Evolutionary conservation across 2,113 vertebrate genomes (phyloP).

Genomic region (Syngnathus typhle): DNA sequence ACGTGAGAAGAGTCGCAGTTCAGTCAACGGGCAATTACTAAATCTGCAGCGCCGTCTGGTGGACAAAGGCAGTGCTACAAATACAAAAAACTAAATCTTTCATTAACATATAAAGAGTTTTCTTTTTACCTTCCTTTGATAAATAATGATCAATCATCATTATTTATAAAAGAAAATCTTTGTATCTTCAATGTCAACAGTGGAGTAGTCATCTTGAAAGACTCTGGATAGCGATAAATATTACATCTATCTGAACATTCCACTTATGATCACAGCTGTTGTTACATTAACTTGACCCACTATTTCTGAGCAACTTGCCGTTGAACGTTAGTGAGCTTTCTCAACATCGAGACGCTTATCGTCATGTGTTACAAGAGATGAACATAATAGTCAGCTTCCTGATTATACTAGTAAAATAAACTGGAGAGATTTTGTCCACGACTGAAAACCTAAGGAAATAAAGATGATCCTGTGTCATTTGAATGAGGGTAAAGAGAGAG

Average conservation of each 20-base stretch:
- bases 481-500: not conserved
- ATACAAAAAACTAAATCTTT: not conserved
- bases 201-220: too few species aligned
- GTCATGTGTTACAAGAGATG: not conserved
- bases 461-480: not conserved
- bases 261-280: not conserved
- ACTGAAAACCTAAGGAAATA: not conserved
- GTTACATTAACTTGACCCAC: not conserved
- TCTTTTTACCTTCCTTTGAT: not conserved
- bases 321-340: not conserved
- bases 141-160: too few species aligned
- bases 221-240: too few species aligned
- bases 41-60: conserved; percentile 34
- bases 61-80: conserved; percentile 1
- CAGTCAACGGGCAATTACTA: not conserved
- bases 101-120: not conserved
- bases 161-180: too few species aligned
- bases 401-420: not conserved
- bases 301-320: not conserved
- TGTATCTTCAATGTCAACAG: too few species aligned
- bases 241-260: not conserved
- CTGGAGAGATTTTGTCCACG: not conserved
- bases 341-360: not conserved
- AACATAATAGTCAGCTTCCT: not conserved
- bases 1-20: not conserved